A percentile compares a stretch with the other conserved stretches of the same genome.
These are phyloP conservation scores for Poeciliopsis turrubarensis DNA, from an alignment of 2,113 vertebrate genomes.

Conservation along the genomic window DNA sequence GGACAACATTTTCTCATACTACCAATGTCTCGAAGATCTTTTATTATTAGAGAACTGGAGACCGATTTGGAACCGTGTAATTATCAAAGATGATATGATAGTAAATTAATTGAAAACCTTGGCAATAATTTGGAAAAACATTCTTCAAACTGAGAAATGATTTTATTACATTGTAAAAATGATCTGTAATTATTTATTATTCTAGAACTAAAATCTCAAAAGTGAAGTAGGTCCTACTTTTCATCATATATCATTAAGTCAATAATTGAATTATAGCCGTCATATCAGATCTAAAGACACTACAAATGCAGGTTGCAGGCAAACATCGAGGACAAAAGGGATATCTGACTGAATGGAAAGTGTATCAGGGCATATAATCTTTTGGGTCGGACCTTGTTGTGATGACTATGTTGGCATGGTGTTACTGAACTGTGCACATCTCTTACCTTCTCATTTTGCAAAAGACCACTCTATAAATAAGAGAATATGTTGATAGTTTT, in stretches of 20 bases:
- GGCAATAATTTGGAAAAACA: not conserved
- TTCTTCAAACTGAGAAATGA: not conserved
- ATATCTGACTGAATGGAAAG: conserved; percentile 17
- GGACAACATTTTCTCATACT: no score
- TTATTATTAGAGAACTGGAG: no score
- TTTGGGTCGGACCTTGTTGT: conserved; percentile 76
- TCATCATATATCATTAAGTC: no score
- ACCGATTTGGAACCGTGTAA: not conserved
- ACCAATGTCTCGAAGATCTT: no score
- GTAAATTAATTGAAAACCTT: not conserved
- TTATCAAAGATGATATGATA: not conserved
- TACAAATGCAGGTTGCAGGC: conserved; percentile 2
- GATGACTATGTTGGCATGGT: conserved; percentile 91
- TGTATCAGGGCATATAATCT: conserved; percentile 63
- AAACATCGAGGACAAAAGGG: not conserved
- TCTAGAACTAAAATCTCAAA: no score
- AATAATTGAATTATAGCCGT: not conserved
- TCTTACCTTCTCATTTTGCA: conserved; percentile 99
- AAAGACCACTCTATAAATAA: conserved; percentile 99
- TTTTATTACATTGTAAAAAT: no score
- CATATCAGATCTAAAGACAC: not conserved
- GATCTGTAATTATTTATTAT: not conserved
- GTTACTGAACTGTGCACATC: conserved; percentile 95
- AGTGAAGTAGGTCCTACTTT: not conserved
- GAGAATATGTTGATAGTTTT: conserved; percentile 99